A percentile compares a stretch with the other conserved stretches of the same genome.
These are phyloP conservation scores for Microhierax caerulescens DNA, from an alignment of 2,797 vertebrate species.

Conservation along the genomic window DNA sequence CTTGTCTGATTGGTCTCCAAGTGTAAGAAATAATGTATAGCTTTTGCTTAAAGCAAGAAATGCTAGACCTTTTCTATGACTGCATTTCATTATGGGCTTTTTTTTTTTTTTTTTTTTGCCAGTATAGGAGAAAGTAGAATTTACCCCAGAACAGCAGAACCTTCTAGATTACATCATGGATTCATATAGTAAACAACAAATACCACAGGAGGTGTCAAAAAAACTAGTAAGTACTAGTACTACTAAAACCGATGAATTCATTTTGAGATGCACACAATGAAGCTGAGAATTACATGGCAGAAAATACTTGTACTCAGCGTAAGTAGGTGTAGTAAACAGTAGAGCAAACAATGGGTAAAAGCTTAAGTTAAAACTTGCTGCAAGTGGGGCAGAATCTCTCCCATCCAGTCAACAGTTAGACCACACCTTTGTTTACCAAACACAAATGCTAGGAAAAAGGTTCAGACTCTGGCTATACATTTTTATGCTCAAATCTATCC, in stretches of 20 bases:
- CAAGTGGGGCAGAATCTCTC: neutral
- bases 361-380: neutral
- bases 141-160: constrained; percentile 86
- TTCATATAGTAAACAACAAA: constrained; percentile 89
- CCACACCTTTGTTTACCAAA: neutral
- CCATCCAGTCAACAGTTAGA: neutral
- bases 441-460: neutral
- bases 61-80: neutral
- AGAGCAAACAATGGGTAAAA: neutral
- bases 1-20: neutral
- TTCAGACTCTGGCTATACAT: neutral
- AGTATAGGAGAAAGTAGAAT: constrained; percentile 88
- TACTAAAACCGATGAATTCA: neutral
- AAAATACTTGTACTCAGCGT: neutral
- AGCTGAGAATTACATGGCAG: neutral
- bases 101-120: constrained; percentile 67
- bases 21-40: neutral
- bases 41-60: neutral
- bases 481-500: neutral
- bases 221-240: constrained; percentile 91
- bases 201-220: constrained; percentile 92
- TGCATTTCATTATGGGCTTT: constrained; percentile 38
- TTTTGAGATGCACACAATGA: neutral
- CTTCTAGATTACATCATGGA: constrained; percentile 88
- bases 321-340: neutral